Conservation (phyloP, 2,113 vertebrate species). For the Brachionichthys hirsutus region DNA sequence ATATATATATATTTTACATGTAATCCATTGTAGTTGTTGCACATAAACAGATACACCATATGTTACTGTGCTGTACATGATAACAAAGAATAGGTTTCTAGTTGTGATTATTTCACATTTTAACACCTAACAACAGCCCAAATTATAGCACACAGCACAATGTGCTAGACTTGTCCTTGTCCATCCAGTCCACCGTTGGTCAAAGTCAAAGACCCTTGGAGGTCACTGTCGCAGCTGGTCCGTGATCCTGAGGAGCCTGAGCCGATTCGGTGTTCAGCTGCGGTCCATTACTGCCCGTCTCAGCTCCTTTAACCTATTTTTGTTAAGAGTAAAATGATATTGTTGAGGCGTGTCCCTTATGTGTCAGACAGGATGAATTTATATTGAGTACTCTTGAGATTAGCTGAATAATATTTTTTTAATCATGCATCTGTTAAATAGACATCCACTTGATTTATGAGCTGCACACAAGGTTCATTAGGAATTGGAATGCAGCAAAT, state of each 20-base stretch:
- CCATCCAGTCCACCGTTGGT: constrained; percentile 49
- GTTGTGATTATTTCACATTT: constrained; percentile 12
- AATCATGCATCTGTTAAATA: constrained; percentile 65
- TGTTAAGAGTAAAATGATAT: constrained; percentile 24
- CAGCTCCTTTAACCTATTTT: constrained; percentile 5
- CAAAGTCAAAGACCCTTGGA: constrained; percentile 67
- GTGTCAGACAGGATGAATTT: constrained; percentile 35
- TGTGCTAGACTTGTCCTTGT: constrained; percentile 50
- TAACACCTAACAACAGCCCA: constrained; percentile 9
- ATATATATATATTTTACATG: too few species aligned
- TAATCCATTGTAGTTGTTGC: too few species aligned
- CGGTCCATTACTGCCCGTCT: constrained; percentile 28
- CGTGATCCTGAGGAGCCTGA: constrained; percentile 47
- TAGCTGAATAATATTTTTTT: constrained; percentile 55
- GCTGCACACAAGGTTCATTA: constrained; percentile 43
- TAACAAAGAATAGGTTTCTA: constrained; percentile 12
- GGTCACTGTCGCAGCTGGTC: constrained; percentile 68
- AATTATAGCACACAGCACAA: constrained; percentile 29
- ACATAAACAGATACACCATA: background rate
- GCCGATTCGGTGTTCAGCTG: constrained; percentile 1
- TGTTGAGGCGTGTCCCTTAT: constrained; percentile 30
- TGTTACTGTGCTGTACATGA: constrained; percentile 3
- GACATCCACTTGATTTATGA: constrained; percentile 66
- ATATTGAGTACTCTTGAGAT: constrained; percentile 51
- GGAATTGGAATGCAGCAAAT: constrained; percentile 25